Conservation (phyloP, 92 coral and sea anemone species). For the Umimayanthus chanpuru region DNA sequence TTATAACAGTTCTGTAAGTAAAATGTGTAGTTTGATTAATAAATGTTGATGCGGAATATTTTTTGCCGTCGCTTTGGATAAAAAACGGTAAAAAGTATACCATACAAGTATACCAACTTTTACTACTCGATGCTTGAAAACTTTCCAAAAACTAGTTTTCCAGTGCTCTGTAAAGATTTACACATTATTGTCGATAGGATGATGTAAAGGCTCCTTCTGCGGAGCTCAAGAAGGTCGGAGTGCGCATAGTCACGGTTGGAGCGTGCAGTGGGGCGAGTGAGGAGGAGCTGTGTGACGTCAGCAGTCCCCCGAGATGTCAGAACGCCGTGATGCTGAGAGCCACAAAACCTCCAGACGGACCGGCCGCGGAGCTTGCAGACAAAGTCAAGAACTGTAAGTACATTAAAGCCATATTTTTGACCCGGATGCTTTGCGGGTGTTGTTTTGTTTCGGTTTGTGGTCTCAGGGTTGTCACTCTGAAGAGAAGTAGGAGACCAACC, state of each 20-base stretch:
- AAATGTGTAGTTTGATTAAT: no score
- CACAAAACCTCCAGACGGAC: slow-evolving; percentile 66
- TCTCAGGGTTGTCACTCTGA: no score
- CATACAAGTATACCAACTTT: no score
- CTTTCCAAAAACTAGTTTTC: no score
- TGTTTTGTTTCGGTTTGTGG: not conserved
- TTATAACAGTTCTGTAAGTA: not conserved
- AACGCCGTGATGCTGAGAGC: slow-evolving; percentile 75
- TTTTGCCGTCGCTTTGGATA: no score
- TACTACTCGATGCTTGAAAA: no score
- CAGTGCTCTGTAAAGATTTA: no score
- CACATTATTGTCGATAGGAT: slow-evolving; percentile 34
- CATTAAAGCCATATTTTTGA: not conserved
- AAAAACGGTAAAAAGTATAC: no score
- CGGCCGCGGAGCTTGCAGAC: slow-evolving; percentile 69
- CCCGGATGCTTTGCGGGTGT: not conserved
- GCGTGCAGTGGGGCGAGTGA: slow-evolving; percentile 66
- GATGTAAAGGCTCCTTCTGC: slow-evolving; percentile 66
- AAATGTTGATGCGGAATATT: not conserved
- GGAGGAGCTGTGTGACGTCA: slow-evolving; percentile 70
- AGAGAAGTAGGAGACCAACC: no score
- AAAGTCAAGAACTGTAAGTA: slow-evolving; percentile 71
- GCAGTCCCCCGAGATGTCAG: slow-evolving; percentile 79
- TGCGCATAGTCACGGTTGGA: slow-evolving; percentile 70
- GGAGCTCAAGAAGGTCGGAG: slow-evolving; percentile 56